Base-by-base conservation (phyloP, 2,888 invertebrate species). In the Erebia palarica region DNA sequence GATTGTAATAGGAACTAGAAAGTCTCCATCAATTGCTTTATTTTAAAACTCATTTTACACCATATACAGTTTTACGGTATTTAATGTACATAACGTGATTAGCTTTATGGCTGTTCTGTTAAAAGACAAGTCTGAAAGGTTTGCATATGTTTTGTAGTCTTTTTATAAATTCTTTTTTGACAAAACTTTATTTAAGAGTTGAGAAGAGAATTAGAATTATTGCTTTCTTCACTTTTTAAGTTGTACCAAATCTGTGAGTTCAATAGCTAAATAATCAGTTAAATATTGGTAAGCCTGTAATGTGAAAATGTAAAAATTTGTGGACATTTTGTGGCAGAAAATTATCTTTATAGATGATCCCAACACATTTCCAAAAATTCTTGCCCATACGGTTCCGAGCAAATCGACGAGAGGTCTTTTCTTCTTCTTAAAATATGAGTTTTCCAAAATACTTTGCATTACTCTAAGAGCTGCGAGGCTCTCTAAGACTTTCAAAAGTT, bases 301-400 rank as follows among this genome's bases (percentile, higher is more conserved):
- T 68, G 79, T 78, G 70, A 89, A 86, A 42, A 90, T 72, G 73
- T 90, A 90, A 9, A 89, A 71, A 68, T 90, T 90, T 5, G 83
- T 77, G 8, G 89, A 87, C 79, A 86, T 78, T 73, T 81, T 85
- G 70, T 86, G 88, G 69, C 85, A 85, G 57, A 75, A 78, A 55
- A 90, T 76, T 5, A 89, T 71, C 69, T 80, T 83, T 68, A 88
- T 75, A 0, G 82, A 79, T 5, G 82, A 76, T 18, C 84, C 86
- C 14, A 89, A 74, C 16, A 84, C 76, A 63, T 82, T 82, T 14
- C 85, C 86, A 4, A 88, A 74, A 51, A 80, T 81, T 69, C 79
- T 81, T 0, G 83, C 82, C 85, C 87, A 87, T 16, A 86, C 74
- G 7, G 86, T 78, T 58, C 81, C 82, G 3, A 88, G 76, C 42